Conservation (phyloP, 2,888 invertebrate genomes). For the Empis livida region DNA sequence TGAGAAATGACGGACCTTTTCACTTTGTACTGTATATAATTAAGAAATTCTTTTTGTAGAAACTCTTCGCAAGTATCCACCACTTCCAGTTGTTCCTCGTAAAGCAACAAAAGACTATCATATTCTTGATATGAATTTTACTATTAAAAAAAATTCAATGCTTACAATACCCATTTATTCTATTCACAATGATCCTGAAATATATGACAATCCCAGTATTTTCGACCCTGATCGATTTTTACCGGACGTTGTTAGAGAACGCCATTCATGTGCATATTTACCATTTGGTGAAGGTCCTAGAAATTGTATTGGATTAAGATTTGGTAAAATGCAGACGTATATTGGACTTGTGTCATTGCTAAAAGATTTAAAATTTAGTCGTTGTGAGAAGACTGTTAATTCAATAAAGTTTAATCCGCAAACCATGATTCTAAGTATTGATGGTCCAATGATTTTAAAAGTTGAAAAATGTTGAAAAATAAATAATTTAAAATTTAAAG, state of each 20-base stretch:
- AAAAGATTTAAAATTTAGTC: constrained; percentile 16
- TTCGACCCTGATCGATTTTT: constrained; percentile 30
- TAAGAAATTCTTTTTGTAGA: constrained; percentile 24
- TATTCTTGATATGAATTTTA: constrained; percentile 15
- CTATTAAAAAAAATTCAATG: constrained; percentile 17
- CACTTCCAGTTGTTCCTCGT: constrained; percentile 24
- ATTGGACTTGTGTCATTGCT: constrained; percentile 15
- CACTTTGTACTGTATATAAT: too few relatives aligned
- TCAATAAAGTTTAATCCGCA: constrained; percentile 13
- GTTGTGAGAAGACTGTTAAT: constrained; percentile 16
- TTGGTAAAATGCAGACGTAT: constrained; percentile 12
- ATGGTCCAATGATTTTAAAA: not conserved
- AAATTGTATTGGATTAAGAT: constrained; percentile 17
- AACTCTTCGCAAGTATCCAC: constrained; percentile 37
- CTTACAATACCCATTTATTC: constrained; percentile 19
- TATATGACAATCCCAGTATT: constrained; percentile 25
- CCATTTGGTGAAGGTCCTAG: constrained; percentile 27
- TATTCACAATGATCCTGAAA: constrained; percentile 26
- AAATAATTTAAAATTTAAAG: too few relatives aligned
- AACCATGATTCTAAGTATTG: constrained; percentile 1
- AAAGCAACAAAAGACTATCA: constrained; percentile 18
- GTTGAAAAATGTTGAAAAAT: constrained; percentile 19
- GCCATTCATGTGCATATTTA: constrained; percentile 7
- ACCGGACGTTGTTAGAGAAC: constrained; percentile 15
- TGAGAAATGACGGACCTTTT: constrained; percentile 15